Base-by-base conservation (phyloP, 2,888 invertebrate species). In the Napeogenes inachia region DNA sequence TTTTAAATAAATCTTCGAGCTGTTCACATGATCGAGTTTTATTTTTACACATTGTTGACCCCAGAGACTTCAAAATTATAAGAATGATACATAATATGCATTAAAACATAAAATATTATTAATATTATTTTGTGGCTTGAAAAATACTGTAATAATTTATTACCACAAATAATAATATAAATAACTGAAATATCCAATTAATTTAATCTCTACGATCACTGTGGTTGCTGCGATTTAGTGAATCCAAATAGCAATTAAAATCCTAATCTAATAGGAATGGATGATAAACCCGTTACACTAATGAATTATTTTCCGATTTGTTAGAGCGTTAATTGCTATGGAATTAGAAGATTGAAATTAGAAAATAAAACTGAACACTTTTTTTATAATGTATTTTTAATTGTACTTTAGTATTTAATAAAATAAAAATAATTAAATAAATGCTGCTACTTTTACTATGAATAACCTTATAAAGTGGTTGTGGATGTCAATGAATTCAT, bases 251-350 rank as follows among this genome's bases (percentile, higher is more conserved):
- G 56, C 54, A 63, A 61, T 63, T 64, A 61, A 63, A 66, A 65
- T 65, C 59, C 54, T 64, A 63, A 65, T 65, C 61, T 65, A 65
- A 63, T 67, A 60, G 55, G 55, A 60, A 58, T 58, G 63, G 55
- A 65, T 61, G 65, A 61, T 65, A 72, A 71, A 70, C 64, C 67
- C 56, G 62, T 69, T 70, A 68, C 33, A 66, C 60, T 67, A 67
- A 68, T 68, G 63, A 59, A 69, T 71, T 76, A 75, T 75, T 75
- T 76, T 70, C 70, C 69, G 72, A 75, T 77, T 76, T 74, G 69
- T 73, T 72, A 70, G 64, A 70, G 71, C 70, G 68, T 70, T 75
- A 72, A 74, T 73, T 68, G 67, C 66, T 67, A 70, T 68, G 70
- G 70, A 75, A 77, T 76, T 75, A 73, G 58, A 53, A 55, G 38